Evolutionary conservation across 2,113 vertebrate genomes (phyloP).

Genomic region (Mystacornis crossleyi): DNA sequence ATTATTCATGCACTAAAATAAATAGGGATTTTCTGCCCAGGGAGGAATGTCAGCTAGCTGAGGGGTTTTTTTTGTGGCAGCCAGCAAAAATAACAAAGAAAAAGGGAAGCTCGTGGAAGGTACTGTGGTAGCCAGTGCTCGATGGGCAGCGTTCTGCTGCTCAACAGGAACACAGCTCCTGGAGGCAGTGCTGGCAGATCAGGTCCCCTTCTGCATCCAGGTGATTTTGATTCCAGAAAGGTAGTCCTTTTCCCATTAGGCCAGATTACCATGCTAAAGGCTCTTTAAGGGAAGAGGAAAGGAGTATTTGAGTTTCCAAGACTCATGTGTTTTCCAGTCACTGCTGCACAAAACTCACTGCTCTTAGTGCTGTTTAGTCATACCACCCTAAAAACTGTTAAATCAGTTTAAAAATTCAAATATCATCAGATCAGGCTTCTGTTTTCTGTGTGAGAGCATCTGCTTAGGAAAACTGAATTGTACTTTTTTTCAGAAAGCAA

Average conservation of each 20-base stretch:
- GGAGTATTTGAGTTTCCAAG: background rate
- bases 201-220: background rate
- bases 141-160: rapidly evolving
- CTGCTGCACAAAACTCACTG: background rate
- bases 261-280: background rate
- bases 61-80: background rate
- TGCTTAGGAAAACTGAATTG: background rate
- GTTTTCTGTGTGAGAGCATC: background rate
- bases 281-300: background rate
- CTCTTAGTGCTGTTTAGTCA: background rate
- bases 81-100: background rate
- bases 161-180: background rate
- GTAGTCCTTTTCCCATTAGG: background rate
- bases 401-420: background rate
- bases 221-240: background rate
- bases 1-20: background rate
- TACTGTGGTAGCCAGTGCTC: background rate
- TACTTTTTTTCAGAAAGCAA: background rate
- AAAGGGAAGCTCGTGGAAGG: background rate
- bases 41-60: background rate
- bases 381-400: background rate
- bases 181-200: background rate
- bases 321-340: background rate
- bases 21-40: background rate
- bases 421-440: background rate